Conservation (phyloP, 2,113 vertebrate species). For the Gopherus evgoodei region DNA sequence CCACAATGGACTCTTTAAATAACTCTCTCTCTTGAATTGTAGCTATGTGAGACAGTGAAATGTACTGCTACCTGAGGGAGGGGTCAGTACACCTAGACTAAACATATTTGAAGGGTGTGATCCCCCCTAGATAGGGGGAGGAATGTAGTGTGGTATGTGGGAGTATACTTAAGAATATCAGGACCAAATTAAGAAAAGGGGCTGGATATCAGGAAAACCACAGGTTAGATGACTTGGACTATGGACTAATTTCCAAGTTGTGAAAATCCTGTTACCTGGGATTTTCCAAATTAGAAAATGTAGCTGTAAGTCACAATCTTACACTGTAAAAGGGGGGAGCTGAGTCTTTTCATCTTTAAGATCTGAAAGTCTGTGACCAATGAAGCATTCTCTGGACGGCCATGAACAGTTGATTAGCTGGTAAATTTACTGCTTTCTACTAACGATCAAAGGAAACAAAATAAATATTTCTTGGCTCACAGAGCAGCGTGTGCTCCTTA, state of each 20-base stretch:
- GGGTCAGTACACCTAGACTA: not conserved
- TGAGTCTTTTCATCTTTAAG: not conserved
- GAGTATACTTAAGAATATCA: slow-evolving; percentile 25
- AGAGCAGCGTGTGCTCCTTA: not conserved
- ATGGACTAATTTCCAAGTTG: not conserved
- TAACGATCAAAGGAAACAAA: slow-evolving; percentile 35
- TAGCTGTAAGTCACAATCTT: not conserved
- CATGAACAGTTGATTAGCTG: not conserved
- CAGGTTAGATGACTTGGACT: not conserved
- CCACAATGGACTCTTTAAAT: not conserved
- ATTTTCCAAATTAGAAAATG: not conserved
- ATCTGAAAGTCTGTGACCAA: not conserved
- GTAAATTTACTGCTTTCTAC: slow-evolving; percentile 21
- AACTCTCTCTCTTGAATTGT: not conserved
- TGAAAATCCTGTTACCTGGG: not conserved
- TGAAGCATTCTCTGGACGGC: slow-evolving; percentile 1
- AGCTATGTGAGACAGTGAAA: not conserved
- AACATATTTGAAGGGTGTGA: not conserved
- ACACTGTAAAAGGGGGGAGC: not conserved
- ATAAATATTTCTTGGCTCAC: not conserved
- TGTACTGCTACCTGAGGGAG: not conserved
- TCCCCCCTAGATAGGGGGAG: not conserved
- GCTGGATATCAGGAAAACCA: not conserved
- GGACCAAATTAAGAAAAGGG: slow-evolving; percentile 25
- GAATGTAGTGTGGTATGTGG: not conserved